A percentile compares a stretch with the other conserved stretches of the same genome.
Conservation (phyloP, 2,113 vertebrate species). For the Engystomops pustulosus region DNA sequence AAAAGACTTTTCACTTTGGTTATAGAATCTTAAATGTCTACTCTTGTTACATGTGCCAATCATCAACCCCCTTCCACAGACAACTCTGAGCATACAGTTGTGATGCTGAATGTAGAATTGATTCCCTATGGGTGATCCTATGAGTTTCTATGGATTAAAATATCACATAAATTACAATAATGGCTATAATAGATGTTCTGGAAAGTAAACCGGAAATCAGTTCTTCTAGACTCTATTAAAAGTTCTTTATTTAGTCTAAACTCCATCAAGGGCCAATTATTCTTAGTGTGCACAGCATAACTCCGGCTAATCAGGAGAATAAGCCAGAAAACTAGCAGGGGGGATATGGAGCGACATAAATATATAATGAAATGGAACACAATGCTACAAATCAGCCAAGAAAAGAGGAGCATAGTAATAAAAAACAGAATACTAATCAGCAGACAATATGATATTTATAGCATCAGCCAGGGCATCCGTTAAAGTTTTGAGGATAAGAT, state of each 20-base stretch:
- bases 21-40: background rate
- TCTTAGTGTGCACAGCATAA: constrained; percentile 32
- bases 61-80: background rate
- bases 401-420: background rate
- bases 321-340: constrained; percentile 21
- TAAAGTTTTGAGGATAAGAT: constrained; percentile 15
- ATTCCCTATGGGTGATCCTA: background rate
- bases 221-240: background rate
- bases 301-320: constrained; percentile 45
- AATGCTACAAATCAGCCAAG: constrained; percentile 31
- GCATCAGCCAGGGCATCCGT: background rate
- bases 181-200: background rate
- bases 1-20: background rate
- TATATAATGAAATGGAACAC: constrained; percentile 45
- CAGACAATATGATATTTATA: constrained; percentile 4
- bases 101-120: background rate
- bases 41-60: background rate
- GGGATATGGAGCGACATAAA: constrained; percentile 39
- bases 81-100: background rate
- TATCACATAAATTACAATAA: background rate
- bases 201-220: background rate
- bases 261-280: constrained; percentile 41
- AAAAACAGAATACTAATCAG: constrained; percentile 37
- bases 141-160: background rate
- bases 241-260: background rate